Conservation (phyloP, 2,797 vertebrate genomes). For the Heterohyrax brucei region DNA sequence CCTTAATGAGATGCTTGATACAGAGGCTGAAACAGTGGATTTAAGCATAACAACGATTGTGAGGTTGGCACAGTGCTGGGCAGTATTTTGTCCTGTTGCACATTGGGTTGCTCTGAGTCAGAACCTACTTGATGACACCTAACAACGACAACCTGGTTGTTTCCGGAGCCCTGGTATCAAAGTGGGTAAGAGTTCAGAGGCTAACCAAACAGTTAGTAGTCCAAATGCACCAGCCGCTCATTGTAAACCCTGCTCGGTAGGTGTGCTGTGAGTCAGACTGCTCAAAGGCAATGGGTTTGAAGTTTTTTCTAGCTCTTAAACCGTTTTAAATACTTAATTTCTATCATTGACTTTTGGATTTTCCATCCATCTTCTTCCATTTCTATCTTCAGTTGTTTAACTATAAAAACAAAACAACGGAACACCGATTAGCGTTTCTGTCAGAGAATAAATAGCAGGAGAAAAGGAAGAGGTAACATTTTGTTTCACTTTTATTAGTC, state of each 20-base stretch:
- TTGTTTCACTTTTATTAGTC: slow-evolving; percentile 19
- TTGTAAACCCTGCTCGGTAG: background rate
- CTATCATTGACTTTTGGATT: slow-evolving; percentile 2
- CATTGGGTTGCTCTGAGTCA: too few relatives aligned
- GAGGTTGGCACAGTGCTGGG: too few relatives aligned
- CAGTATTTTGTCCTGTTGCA: too few relatives aligned
- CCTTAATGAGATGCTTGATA: too few relatives aligned
- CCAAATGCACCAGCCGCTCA: too few relatives aligned
- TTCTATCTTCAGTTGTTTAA: slow-evolving; percentile 45
- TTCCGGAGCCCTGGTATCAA: too few relatives aligned
- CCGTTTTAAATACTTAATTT: slow-evolving; percentile 15
- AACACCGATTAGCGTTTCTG: background rate
- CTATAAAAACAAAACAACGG: background rate
- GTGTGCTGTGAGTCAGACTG: background rate
- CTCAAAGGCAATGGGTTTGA: background rate
- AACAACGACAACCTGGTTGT: too few relatives aligned
- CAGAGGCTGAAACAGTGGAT: too few relatives aligned
- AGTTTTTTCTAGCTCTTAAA: background rate
- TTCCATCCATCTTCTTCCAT: slow-evolving; percentile 33
- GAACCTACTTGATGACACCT: too few relatives aligned
- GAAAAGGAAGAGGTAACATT: background rate
- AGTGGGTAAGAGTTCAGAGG: background rate
- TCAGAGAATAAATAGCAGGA: slow-evolving; percentile 10
- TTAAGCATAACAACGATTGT: too few relatives aligned
- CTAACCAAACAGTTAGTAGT: too few relatives aligned